Conservation (phyloP, 1,140 invertebrate genomes). For the Heliothis subflexa region DNA sequence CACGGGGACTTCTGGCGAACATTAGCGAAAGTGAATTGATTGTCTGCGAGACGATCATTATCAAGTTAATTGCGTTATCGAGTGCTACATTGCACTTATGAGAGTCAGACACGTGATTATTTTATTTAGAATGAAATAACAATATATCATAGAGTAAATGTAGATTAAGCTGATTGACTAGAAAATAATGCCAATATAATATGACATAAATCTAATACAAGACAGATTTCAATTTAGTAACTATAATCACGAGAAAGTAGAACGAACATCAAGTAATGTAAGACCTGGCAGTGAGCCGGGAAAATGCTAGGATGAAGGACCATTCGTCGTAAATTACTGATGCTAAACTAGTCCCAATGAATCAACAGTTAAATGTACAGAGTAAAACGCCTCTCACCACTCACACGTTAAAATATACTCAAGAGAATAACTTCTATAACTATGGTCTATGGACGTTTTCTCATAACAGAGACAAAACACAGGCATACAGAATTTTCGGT, state of each 20-base stretch:
- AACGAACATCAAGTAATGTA: conserved; percentile 14
- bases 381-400: conserved; percentile 5
- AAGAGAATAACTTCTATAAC: neutral
- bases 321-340: conserved; percentile 18
- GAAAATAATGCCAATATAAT: no score
- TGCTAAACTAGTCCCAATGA: conserved; percentile 26
- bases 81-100: conserved; percentile 22
- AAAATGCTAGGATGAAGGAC: neutral
- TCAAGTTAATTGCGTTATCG: conserved; percentile 52
- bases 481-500: conserved; percentile 31
- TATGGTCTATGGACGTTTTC: neutral
- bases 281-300: conserved; percentile 12
- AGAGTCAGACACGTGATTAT: neutral
- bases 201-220: neutral
- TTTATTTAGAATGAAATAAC: no score
- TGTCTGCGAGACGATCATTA: conserved; percentile 59
- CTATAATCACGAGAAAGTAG: neutral
- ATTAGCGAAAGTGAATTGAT: conserved; percentile 71
- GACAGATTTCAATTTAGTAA: no score
- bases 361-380: conserved; percentile 12
- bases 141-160: no score
- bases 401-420: conserved; percentile 3
- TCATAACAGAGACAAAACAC: conserved; percentile 13
- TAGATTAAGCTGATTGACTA: neutral
- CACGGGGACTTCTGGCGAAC: conserved; percentile 49